These are phyloP conservation scores for Cryptotermes secundus DNA, from an alignment of 1,140 invertebrate genomes.

Conservation along the genomic window DNA sequence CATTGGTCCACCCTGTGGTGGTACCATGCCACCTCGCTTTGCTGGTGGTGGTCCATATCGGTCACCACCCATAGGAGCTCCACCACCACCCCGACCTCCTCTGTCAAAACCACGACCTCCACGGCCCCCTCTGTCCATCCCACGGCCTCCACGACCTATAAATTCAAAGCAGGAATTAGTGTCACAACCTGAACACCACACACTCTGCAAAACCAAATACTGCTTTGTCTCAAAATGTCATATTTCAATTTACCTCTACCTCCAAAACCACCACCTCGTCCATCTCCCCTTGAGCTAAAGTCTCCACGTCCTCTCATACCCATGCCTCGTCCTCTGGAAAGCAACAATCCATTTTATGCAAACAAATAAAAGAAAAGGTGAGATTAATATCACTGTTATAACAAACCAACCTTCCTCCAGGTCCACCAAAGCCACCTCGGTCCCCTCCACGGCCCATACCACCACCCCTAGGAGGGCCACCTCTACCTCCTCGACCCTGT, in stretches of 20 bases:
- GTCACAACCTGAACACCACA: no score
- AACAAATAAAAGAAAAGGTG: background rate
- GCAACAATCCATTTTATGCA: background rate
- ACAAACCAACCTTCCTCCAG: conserved; percentile 18
- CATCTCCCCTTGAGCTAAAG: background rate
- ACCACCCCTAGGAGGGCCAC: conserved; percentile 27
- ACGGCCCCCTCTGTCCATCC: conserved; percentile 26
- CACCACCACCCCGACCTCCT: conserved; percentile 28
- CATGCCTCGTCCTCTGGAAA: conserved; percentile 29
- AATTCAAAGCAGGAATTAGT: no score
- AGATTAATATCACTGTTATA: background rate
- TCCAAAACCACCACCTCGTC: conserved; percentile 17
- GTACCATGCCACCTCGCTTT: conserved; percentile 28
- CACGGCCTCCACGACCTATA: conserved; percentile 26
- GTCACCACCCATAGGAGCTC: conserved; percentile 21
- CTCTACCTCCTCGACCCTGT: conserved; percentile 28
- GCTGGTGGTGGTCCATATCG: conserved; percentile 25
- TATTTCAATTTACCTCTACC: conserved; percentile 21
- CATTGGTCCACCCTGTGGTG: conserved; percentile 31
- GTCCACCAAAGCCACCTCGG: conserved; percentile 25
- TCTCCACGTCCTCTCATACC: conserved; percentile 31
- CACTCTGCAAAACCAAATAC: no score
- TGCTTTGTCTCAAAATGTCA: background rate
- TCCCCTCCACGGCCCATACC: conserved; percentile 30
- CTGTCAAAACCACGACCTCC: conserved; percentile 29